phyloP scores from a whole-genome alignment of 2,797 vertebrate genomes.

The Merluccius polli region DNA sequence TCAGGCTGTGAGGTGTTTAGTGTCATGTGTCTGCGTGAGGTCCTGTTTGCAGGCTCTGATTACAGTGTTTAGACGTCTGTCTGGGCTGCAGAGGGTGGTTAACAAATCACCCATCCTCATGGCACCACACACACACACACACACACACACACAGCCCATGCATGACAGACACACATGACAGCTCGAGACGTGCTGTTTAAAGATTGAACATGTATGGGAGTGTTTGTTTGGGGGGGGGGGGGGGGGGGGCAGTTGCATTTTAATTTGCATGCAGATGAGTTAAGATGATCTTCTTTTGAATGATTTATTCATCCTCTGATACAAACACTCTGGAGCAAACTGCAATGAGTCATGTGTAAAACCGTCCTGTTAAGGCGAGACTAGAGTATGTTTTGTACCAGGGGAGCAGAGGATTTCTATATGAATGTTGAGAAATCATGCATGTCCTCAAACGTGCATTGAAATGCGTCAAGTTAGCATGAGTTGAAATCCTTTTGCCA shows the following conservation, averaged over 20 bases:
- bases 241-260: conserved; percentile 39
- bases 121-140: not conserved
- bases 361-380: conserved; percentile 63
- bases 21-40: conserved; percentile 46
- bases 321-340: conserved; percentile 35
- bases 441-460: conserved; percentile 66
- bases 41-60: conserved; percentile 53
- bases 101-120: conserved; percentile 47
- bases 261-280: conserved; percentile 37
- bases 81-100: conserved; percentile 34
- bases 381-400: conserved; percentile 42
- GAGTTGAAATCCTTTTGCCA: conserved; percentile 50
- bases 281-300: conserved; percentile 53
- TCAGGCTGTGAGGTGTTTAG: conserved; percentile 29
- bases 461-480: conserved; percentile 59
- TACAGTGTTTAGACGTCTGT: conserved; percentile 56
- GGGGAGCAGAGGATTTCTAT: conserved; percentile 27
- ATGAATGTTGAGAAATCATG: conserved; percentile 65
- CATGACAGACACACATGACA: not conserved
- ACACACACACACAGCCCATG: too few relatives aligned
- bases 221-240: not conserved
- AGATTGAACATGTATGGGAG: conserved; percentile 16
- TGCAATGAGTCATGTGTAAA: conserved; percentile 37
- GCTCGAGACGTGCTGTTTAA: not conserved
- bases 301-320: conserved; percentile 46